phyloP scores from a whole-genome alignment of 2,113 vertebrate species.

The Salvelinus sp. region DNA sequence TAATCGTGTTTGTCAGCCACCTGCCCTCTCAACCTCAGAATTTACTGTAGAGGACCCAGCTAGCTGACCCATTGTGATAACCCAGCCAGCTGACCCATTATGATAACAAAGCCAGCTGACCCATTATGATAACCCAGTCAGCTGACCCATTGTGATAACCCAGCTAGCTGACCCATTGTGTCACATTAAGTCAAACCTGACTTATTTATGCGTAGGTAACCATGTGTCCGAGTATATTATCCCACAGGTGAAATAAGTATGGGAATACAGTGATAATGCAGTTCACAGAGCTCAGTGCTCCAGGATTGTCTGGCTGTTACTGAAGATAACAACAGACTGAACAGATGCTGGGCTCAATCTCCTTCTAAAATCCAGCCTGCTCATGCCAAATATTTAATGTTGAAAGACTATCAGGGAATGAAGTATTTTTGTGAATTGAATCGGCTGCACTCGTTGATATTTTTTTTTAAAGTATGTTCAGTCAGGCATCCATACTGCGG shows the following conservation, averaged over 20 bases:
- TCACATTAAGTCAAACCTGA: constrained; percentile 18
- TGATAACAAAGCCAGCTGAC: too few relatives aligned
- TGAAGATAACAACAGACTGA: constrained; percentile 26
- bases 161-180: constrained; percentile 1
- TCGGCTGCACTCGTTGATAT: background rate
- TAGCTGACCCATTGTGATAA: background rate
- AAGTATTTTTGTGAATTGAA: constrained; percentile 2
- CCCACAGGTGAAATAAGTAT: constrained; percentile 10
- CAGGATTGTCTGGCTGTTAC: constrained; percentile 1
- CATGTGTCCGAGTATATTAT: constrained; percentile 9
- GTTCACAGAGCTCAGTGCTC: background rate
- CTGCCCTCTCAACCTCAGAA: constrained; percentile 13
- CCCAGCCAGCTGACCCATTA: too few relatives aligned
- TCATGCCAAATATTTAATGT: constrained; percentile 44
- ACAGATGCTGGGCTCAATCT: constrained; percentile 27
- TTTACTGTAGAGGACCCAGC: background rate
- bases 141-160: too few relatives aligned
- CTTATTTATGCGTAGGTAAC: constrained; percentile 25
- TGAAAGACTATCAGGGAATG: background rate
- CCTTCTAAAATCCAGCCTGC: constrained; percentile 33
- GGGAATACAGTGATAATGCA: constrained; percentile 6
- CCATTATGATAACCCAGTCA: too few relatives aligned
- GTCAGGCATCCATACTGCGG: too few relatives aligned
- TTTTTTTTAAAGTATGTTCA: background rate
- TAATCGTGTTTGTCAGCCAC: constrained; percentile 41